Evolutionary conservation across 2,888 invertebrate genomes (phyloP), one percentile per base, ranked within the genome.

Genomic region (Psococerastis gibbosa): DNA sequence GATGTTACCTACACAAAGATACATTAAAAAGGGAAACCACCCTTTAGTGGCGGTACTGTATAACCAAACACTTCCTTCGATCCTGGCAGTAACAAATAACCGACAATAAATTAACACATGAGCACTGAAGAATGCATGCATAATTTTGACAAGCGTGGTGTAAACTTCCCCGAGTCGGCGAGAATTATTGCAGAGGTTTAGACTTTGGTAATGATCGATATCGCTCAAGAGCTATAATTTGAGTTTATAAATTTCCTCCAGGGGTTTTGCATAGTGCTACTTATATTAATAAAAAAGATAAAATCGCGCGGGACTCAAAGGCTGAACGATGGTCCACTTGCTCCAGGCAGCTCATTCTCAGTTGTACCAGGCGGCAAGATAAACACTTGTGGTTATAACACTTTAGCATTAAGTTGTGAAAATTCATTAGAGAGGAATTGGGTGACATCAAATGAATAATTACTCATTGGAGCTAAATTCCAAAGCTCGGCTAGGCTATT

Each of bases 141-240:
- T 38, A 38, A 38, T 38, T 38, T 38, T 15, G 38, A 38, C 38
- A 38, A 22, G 20, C 13, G n/a, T 22, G 20, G 38, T 38, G 38
- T 38, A 38, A 38, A 38, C 9, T 9, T 15, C 35, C n/a, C 16
- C 6, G 20, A 8, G 9, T 15, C 22, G 4, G 38, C 22, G 17
- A 16, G 22, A 38, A 38, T 38, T 38, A 38, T 38, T 38, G 22
- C 20, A 20, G n/a, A 18, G 22, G 20, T 18, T 20, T 17, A 20
- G 38, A 38, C n/a, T 38, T 38, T 38, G 13, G 38, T 13, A 15
- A 38, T 38, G 22, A 38, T 38, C 38, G 22, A 38, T 38, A 18
- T 5, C 17, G 20, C n/a, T 18, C 18, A n/a, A 38, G 13, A 38
- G 38, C 17, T 38, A 38, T 38, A 38, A 38, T 38, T 38, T 38